Percentiles rank a stretch among this genome's conserved stretches.
These are phyloP conservation scores for Diploptera punctata DNA, from an alignment of 2,888 invertebrate genomes.

Conservation along the genomic window DNA sequence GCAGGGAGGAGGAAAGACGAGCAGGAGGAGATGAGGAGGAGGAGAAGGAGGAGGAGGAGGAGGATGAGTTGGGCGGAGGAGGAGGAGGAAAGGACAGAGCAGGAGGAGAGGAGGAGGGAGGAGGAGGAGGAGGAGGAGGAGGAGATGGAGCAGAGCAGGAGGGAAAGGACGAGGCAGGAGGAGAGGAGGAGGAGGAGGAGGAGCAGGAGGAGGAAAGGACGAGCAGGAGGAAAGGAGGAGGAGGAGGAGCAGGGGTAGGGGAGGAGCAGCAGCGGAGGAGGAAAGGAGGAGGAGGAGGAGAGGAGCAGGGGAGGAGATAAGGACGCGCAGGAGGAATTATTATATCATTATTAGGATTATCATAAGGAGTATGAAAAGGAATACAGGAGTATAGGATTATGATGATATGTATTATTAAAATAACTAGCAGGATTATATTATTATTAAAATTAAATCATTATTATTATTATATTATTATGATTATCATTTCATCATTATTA, in stretches of 20 bases:
- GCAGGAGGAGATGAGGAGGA: too few species aligned
- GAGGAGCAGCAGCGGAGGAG: not conserved
- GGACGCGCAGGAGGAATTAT: too few species aligned
- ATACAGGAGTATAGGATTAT: too few species aligned
- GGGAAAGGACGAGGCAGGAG: not conserved
- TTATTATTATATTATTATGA: too few species aligned
- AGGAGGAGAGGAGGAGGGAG: too few species aligned
- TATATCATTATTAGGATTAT: too few species aligned
- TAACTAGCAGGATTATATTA: too few species aligned
- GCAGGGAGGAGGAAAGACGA: not conserved
- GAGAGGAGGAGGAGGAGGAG: not conserved
- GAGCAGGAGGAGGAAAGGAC: not conserved
- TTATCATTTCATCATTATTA: too few species aligned
- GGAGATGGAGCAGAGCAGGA: not conserved
- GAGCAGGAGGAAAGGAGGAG: not conserved
- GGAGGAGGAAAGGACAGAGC: not conserved
- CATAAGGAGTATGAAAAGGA: too few species aligned
- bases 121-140: not conserved
- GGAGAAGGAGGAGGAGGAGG: not conserved
- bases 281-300: not conserved
- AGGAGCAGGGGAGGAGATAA: not conserved
- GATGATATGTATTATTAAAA: too few species aligned
- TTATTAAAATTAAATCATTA: too few species aligned
- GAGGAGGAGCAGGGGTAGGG: not conserved
- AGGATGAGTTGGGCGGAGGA: too few species aligned